These are phyloP conservation scores for Melanaphis sacchari DNA, from an alignment of 1,140 invertebrate genomes.

Conservation along the genomic window DNA sequence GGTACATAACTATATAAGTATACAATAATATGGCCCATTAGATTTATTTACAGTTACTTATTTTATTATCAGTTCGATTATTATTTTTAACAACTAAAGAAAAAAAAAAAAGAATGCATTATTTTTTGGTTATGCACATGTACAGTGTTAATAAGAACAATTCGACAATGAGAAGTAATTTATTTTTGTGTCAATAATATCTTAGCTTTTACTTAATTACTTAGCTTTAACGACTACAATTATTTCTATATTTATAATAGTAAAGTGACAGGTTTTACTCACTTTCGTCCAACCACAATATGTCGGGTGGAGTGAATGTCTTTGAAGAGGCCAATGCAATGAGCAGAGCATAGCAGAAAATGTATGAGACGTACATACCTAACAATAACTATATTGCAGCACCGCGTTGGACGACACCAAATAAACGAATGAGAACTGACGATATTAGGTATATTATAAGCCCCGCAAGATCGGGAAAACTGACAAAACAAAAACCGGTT, in stretches of 20 bases:
- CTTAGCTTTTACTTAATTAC: no score
- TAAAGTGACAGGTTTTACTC: not conserved
- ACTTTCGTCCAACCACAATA: constrained; percentile 54
- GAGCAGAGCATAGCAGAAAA: constrained; percentile 47
- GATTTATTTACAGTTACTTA: not conserved
- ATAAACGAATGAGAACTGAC: not conserved
- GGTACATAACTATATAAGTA: not conserved
- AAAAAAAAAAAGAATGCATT: not conserved
- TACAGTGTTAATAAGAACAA: not conserved
- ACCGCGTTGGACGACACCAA: not conserved
- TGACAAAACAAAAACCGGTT: not conserved
- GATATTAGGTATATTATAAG: not conserved
- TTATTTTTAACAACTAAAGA: not conserved
- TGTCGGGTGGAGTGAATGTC: constrained; percentile 37
- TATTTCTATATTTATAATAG: not conserved
- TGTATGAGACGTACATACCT: constrained; percentile 52
- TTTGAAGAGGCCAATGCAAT: not conserved
- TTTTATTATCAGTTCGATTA: not conserved
- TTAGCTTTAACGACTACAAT: not conserved
- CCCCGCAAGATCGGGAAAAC: not conserved
- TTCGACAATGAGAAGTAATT: not conserved
- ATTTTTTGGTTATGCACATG: not conserved
- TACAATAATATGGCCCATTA: not conserved
- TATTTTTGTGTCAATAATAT: not conserved
- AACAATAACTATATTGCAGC: not conserved